Base-by-base conservation (phyloP, 2,113 vertebrate species). In the Ophthalmolycus amberensis region DNA sequence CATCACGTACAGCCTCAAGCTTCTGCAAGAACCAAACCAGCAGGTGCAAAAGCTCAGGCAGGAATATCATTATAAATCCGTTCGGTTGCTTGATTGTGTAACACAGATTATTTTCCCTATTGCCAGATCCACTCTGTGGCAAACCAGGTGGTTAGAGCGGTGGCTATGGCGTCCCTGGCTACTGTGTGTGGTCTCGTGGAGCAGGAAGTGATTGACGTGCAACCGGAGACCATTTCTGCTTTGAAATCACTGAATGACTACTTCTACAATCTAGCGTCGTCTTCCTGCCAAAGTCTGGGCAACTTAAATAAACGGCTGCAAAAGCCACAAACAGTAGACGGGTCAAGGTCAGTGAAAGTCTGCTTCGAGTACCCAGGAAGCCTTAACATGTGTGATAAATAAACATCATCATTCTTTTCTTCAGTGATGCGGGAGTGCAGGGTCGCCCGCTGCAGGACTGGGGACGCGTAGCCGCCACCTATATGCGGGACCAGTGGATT, bases 401-500 rank as follows among this genome's bases (percentile, higher is more conserved):
- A 25, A 40, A 20, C n/a, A 11, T 18, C 9, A 63, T 32, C 1
- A 8, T 25, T 16, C 64, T 68, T 14, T 70, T 77, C 80, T 65
- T 22, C 85, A 95, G 87, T 90, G 96, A 96, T 75, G 75, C 73
- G 0, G 95, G 95, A 71, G 94, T 94, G 14, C 89, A 80, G 63
- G 77, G 85, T 0, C 11, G 85, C 0, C 85, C 93, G 79, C 91
- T 94, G 85, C 95, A 95, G 87, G 96, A 97, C 84, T 99, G 98
- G 98, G 98, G 97, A 5, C 96, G 87, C 29, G 63, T 97, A 2
- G 96, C 95, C 6, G 95, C 98, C 8, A 92, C 91, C 3, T 99
- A 96, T 46, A 52, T 98, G 83, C 88, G 77, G 18, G 95, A 98
- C 90, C 97, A 98, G 88, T 99, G 98, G 98, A 81, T 92, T 82